Conservation (phyloP, 1,140 invertebrate species). For the Atta texana region DNA sequence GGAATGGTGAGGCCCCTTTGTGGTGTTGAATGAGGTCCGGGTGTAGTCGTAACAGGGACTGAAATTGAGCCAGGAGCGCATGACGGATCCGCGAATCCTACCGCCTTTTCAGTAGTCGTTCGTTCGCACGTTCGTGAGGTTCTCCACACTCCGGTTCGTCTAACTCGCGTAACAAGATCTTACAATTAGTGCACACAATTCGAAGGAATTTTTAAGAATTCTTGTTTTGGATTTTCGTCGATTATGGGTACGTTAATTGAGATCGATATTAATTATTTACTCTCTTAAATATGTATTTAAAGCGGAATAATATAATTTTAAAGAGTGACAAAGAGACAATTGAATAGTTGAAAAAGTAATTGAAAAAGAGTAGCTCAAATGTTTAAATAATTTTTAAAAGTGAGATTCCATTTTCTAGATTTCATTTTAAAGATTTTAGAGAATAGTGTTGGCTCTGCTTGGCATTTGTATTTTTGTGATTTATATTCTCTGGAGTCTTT, state of each 20-base stretch:
- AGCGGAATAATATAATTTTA: too few species aligned
- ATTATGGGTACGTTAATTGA: conserved; percentile 49
- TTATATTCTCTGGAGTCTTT: too few species aligned
- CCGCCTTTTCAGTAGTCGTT: conserved; percentile 75
- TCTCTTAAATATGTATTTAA: too few species aligned
- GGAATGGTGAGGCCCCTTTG: conserved; percentile 60
- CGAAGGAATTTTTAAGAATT: conserved; percentile 28
- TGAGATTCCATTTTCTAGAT: too few species aligned
- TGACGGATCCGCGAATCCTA: conserved; percentile 68
- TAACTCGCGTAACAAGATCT: background rate
- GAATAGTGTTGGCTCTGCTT: too few species aligned
- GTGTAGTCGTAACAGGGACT: conserved; percentile 70
- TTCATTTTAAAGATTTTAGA: too few species aligned
- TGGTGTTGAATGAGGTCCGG: conserved; percentile 72
- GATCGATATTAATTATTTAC: background rate
- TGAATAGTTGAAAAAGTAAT: too few species aligned
- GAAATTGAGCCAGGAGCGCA: conserved; percentile 75
- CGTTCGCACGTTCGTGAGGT: conserved; percentile 70
- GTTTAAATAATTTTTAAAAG: too few species aligned
- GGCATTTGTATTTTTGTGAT: too few species aligned
- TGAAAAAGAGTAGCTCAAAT: too few species aligned
- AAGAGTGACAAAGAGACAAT: too few species aligned
- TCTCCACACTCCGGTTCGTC: conserved; percentile 12
- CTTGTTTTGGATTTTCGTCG: background rate
- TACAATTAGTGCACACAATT: background rate